Percentiles rank a stretch among this genome's conserved stretches.
Evolutionary conservation across 2,888 invertebrate genomes (phyloP).

Genomic region (Amphiduros pacificus): DNA sequence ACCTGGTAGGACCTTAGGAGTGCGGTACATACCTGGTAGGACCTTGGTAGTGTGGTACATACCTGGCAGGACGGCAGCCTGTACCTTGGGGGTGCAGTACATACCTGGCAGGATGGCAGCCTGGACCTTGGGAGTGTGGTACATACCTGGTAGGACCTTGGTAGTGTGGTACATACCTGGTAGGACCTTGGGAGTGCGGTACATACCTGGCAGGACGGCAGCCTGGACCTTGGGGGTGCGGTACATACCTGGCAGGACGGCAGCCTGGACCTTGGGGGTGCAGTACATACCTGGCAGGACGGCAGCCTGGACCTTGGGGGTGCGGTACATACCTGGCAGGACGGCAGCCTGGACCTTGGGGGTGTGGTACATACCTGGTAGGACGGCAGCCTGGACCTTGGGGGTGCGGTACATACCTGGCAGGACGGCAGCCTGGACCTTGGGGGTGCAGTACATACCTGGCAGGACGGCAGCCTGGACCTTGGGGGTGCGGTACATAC

Average conservation of each 20-base stretch:
- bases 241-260: too few species aligned
- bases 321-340: conserved; percentile 54
- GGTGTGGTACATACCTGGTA: conserved; percentile 54
- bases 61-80: conserved; percentile 55
- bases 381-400: conserved; percentile 47
- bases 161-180: too few species aligned
- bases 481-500: conserved; percentile 56
- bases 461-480: conserved; percentile 51
- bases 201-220: conserved; percentile 56
- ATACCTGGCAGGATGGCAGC: conserved; percentile 54
- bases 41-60: too few species aligned
- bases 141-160: too few species aligned
- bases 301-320: conserved; percentile 53
- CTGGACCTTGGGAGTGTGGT: conserved; percentile 53
- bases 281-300: conserved; percentile 57
- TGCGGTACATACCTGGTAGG: too few species aligned
- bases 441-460: too few species aligned
- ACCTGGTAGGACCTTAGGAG: too few species aligned
- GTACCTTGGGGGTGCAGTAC: conserved; percentile 49
- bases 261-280: too few species aligned
- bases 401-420: conserved; percentile 56
- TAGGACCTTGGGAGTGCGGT: too few species aligned
- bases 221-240: conserved; percentile 53
- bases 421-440: too few species aligned
- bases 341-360: too few species aligned